Conservation (phyloP, 2,797 vertebrate species). For the Hipposideros larvatus region DNA sequence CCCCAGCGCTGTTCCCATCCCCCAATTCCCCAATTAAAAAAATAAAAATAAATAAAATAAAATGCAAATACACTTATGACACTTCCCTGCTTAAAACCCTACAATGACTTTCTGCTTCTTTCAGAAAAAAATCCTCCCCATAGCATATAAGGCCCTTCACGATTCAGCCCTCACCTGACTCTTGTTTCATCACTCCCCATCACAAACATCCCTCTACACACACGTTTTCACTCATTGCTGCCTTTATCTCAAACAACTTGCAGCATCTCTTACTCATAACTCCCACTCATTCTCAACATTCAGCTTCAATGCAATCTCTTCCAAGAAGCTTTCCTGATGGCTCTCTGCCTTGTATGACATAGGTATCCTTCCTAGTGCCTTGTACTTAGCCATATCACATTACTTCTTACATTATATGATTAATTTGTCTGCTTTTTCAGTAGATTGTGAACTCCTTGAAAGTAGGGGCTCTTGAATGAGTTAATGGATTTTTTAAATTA, state of each 20-base stretch:
- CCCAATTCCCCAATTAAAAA: too few species aligned
- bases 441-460: not conserved
- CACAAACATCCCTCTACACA: not conserved
- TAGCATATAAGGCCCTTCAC: not conserved
- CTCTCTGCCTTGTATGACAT: not conserved
- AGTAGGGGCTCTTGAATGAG: not conserved
- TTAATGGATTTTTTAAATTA: not conserved
- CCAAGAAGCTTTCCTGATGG: not conserved
- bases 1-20: too few species aligned
- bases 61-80: not conserved
- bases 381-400: not conserved
- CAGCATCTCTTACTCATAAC: not conserved
- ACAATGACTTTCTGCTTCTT: not conserved
- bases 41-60: too few species aligned
- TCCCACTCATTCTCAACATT: not conserved
- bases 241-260: not conserved
- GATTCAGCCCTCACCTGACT: not conserved
- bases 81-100: not conserved
- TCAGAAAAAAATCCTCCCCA: not conserved
- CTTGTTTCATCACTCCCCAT: not conserved
- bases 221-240: not conserved
- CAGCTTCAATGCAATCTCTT: not conserved
- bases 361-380: not conserved
- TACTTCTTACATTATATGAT: not conserved
- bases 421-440: constrained; percentile 4